phyloP scores from a whole-genome alignment of 1,140 invertebrate genomes.

The Drosophila obscura region DNA sequence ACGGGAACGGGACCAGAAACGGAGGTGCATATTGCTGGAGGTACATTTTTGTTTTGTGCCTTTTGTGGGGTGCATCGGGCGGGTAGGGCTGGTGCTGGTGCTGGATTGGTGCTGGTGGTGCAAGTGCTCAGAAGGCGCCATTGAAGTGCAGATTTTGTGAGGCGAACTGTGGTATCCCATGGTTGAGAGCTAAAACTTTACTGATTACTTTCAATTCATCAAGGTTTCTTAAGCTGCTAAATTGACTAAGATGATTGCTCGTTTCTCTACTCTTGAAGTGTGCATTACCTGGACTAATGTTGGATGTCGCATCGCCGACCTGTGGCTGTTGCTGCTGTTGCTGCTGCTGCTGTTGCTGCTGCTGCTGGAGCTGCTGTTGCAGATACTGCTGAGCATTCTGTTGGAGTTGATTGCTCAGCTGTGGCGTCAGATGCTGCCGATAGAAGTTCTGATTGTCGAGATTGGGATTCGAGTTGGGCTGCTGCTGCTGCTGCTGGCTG shows the following conservation, averaged over 20 bases:
- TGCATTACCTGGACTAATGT: slow-evolving; percentile 69
- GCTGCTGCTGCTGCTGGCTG: slow-evolving; percentile 60
- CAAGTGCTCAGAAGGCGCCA: slow-evolving; percentile 71
- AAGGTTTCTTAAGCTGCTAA: slow-evolving; percentile 86
- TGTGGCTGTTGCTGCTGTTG: slow-evolving; percentile 58
- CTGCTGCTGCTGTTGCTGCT: slow-evolving; percentile 61
- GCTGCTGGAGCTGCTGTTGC: slow-evolving; percentile 64
- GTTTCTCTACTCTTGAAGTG: slow-evolving; percentile 84
- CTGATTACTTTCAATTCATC: slow-evolving; percentile 91
- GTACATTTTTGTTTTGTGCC: slow-evolving; percentile 25
- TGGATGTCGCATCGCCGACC: slow-evolving; percentile 56
- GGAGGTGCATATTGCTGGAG: slow-evolving; percentile 31
- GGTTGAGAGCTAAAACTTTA: slow-evolving; percentile 90
- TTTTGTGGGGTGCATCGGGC: slow-evolving; percentile 21
- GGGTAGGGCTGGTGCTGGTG: slow-evolving; percentile 41
- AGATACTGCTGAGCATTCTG: slow-evolving; percentile 78
- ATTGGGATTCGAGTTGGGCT: slow-evolving; percentile 41
- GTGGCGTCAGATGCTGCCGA: slow-evolving; percentile 74
- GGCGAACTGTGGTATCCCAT: slow-evolving; percentile 85
- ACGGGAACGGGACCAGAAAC: slow-evolving; percentile 37
- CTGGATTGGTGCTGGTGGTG: slow-evolving; percentile 57
- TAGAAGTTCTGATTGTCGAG: slow-evolving; percentile 82
- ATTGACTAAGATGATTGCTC: slow-evolving; percentile 85
- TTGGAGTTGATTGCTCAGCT: slow-evolving; percentile 74
- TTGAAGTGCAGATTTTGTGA: slow-evolving; percentile 80